phyloP scores from a whole-genome alignment of 2,113 vertebrate species.

The Malurus melanocephalus region DNA sequence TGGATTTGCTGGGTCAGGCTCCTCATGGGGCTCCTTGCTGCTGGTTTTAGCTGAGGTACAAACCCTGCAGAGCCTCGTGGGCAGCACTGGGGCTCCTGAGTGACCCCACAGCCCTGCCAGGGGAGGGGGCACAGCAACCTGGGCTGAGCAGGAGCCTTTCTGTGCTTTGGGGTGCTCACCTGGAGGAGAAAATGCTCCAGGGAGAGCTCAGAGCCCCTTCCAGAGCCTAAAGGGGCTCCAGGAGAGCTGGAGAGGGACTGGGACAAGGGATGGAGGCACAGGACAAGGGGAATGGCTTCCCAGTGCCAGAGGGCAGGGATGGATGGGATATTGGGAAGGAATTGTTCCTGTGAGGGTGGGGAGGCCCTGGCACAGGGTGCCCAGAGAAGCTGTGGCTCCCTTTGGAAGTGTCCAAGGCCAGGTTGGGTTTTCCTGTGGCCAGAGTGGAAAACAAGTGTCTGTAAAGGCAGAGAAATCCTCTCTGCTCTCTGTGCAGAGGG shows the following conservation, averaged over 20 bases:
- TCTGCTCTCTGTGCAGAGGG: not conserved
- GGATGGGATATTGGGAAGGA: not conserved
- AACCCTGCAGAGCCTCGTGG: not conserved
- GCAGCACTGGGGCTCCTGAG: not conserved
- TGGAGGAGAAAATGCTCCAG: fast-evolving
- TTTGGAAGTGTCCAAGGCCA: not conserved
- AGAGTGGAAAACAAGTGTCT: fast-evolving
- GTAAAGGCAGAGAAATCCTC: not conserved
- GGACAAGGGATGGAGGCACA: not conserved
- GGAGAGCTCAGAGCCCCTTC: not conserved
- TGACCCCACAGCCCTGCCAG: fast-evolving
- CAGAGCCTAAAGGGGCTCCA: not conserved
- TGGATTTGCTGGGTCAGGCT: fast-evolving
- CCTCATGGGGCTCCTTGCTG: not conserved
- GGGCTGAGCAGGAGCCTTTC: not conserved
- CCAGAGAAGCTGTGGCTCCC: not conserved
- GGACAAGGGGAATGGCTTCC: not conserved
- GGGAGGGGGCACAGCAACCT: not conserved
- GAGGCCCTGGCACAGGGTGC: not conserved
- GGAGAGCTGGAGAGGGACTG: not conserved
- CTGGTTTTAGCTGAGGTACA: fast-evolving
- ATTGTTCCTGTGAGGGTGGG: not conserved
- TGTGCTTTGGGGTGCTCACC: fast-evolving
- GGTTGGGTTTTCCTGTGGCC: fast-evolving
- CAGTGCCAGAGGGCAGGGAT: not conserved